A percentile compares a stretch with the other conserved stretches of the same genome.
These are phyloP conservation scores for Blera fallax DNA, from an alignment of 2,888 invertebrate species.

Conservation along the genomic window DNA sequence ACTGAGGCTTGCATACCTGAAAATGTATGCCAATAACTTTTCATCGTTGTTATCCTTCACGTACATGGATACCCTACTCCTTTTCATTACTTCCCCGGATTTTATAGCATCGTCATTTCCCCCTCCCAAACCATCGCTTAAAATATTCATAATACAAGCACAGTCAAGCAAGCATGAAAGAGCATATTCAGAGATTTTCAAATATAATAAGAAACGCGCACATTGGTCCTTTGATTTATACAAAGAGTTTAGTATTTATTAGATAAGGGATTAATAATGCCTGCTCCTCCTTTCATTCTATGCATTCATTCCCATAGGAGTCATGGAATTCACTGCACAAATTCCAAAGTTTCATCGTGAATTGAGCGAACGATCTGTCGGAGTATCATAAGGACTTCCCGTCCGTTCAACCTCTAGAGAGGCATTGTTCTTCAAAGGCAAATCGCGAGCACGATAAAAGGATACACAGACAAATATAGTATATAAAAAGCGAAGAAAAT, in stretches of 20 bases:
- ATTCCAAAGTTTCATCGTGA: constrained; percentile 37
- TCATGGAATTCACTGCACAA: constrained; percentile 31
- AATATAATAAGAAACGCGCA: constrained; percentile 2
- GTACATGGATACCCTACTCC: too few relatives aligned
- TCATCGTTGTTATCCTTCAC: not conserved
- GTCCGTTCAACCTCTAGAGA: constrained; percentile 4
- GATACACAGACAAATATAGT: too few relatives aligned
- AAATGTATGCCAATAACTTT: too few relatives aligned
- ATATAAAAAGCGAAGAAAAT: constrained; percentile 21
- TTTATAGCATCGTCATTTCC: not conserved
- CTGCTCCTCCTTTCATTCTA: not conserved
- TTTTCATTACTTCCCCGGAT: not conserved
- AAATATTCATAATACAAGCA: constrained; percentile 10
- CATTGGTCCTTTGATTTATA: constrained; percentile 38
- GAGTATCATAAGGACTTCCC: not conserved
- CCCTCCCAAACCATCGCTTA: not conserved
- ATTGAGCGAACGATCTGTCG: constrained; percentile 22
- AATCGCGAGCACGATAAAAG: constrained; percentile 10
- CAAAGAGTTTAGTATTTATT: constrained; percentile 51
- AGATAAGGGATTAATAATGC: constrained; percentile 54
- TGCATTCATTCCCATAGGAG: constrained; percentile 28
- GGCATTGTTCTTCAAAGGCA: constrained; percentile 17
- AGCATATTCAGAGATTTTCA: constrained; percentile 16
- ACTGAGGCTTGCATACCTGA: too few relatives aligned
- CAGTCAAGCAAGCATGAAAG: constrained; percentile 4